Base-by-base conservation (phyloP, 2,888 invertebrate genomes). In the Orthosia gothica region DNA sequence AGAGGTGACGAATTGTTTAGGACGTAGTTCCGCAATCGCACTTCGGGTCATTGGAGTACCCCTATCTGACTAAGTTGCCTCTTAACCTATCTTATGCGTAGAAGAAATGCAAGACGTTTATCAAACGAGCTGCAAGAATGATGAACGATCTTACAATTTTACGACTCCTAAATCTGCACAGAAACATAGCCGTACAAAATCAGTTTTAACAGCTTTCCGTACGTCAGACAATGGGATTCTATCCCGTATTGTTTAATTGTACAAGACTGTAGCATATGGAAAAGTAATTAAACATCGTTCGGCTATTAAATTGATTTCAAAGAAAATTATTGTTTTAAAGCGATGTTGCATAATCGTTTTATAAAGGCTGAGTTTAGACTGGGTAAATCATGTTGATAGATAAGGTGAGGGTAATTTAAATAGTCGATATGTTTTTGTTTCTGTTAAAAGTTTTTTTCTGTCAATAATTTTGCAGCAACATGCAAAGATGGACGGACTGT, bases 301-400 rank as follows among this genome's bases (percentile, higher is more conserved):
- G 7, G 68, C 82, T 71, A 84, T 81, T 47, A 81, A 75, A 84
- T 76, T 84, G 76, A 81, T 81, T 84, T 84, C 71, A 50, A 84
- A 70, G 68, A 65, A 84, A 74, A 26, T 75, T 81, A n/a, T 70
- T n/a, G 68, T 75, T 13, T 52, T 47, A 45, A 12, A 55, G 64
- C 70, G 64, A 45, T 54, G 54, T 59, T 70, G 12, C 15, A 52
- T 49, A 50, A 55, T 55, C 52, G 63, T 52, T 63, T 66, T 47
- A 57, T 65, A 62, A 55, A 66, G 76, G 55, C 13, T 62, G 45
- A 32, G 7, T 50, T 59, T 2, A 13, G 4, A 55, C 49, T 40
- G 55, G 15, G 49, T 74, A 50, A 65, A 81, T 65, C 55, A 57
- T 62, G 20, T 50, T 77, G 61, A 66, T 82, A 9, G 62, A 63